A percentile compares a stretch with the other conserved stretches of the same genome.
These are phyloP conservation scores for Petroica traversi DNA, from an alignment of 2,113 vertebrate genomes.

Conservation along the genomic window DNA sequence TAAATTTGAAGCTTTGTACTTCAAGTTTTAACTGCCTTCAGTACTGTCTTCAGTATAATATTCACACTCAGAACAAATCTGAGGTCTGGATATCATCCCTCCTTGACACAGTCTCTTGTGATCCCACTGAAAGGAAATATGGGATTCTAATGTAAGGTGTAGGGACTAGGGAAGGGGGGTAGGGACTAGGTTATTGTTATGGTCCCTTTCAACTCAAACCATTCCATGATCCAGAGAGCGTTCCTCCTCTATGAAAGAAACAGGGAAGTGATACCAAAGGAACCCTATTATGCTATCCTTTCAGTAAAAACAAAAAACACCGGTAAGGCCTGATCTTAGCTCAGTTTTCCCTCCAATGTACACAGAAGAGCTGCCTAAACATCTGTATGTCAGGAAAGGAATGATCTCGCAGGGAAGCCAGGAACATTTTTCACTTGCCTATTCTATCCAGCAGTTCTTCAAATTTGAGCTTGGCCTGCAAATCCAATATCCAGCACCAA, in stretches of 20 bases:
- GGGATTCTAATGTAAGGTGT: neutral
- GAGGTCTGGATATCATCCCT: neutral
- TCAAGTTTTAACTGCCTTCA: neutral
- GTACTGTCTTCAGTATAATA: neutral
- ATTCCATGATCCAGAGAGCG: neutral
- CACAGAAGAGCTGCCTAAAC: neutral
- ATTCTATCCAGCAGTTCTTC: neutral
- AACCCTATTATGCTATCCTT: neutral
- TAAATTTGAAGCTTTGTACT: neutral
- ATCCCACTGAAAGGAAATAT: neutral
- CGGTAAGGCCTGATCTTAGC: neutral
- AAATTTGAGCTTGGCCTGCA: neutral
- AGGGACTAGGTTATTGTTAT: fast-evolving
- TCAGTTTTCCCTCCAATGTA: fast-evolving
- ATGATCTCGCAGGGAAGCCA: neutral
- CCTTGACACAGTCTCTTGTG: neutral
- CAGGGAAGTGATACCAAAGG: neutral
- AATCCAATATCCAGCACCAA: neutral
- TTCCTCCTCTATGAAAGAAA: neutral
- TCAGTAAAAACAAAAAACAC: neutral
- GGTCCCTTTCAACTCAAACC: neutral
- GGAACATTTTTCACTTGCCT: neutral
- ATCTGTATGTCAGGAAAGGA: neutral
- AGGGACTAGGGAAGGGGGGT: fast-evolving
- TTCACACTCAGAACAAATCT: neutral